Base-by-base conservation (phyloP, 2,797 vertebrate genomes). In the Eulemur coronatus region DNA sequence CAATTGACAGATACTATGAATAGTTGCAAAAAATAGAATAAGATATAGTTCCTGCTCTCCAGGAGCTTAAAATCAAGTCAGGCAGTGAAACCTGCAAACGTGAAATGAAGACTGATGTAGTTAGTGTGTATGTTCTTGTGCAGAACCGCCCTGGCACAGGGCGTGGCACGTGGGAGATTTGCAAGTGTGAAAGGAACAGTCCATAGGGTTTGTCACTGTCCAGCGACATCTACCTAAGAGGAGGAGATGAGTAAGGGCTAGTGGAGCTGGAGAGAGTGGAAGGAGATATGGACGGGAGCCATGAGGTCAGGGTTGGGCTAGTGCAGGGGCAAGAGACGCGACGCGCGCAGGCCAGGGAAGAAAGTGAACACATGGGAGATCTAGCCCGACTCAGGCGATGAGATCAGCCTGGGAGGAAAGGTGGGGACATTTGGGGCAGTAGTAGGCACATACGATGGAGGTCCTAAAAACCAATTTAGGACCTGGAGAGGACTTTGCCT, bases 331-430 rank as follows among this genome's bases (percentile, higher is more conserved):
- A 61, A 59, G 35, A 41, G 57, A 63, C 6, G 4, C 11, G 2
- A 63, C 6, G 4, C 11, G 4, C 30, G 48, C 17, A 43, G 48
- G 20, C 0, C 1, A 41, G 14, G 20, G 48, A 35, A 79, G 41
- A 81, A 52, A 8, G 20, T 33, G 15, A n/a, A 28, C 30, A 9
- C 3, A 0, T 48, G 38, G 30, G 17, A 43, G 43, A 41, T 10
- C 7, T 24, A 67, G 52, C n/a, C 33, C 12, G 11, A 2, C 43
- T 72, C 2, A 0, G 59, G 13, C 0, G 17, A 4, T 1, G 38
- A 46, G 76, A 33, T 15, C 24, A 57, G 43, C 55, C 22, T 55
- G 38, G 2, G 12, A 41, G 78, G 7, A 35, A 78, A 13, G 14
- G 35, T 1, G 33, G 33, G 11, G 30, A 11, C 17, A 7, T 65